A percentile compares a stretch with the other conserved stretches of the same genome.
Conservation (phyloP, 2,797 vertebrate genomes). For the Myotis findleyi region DNA sequence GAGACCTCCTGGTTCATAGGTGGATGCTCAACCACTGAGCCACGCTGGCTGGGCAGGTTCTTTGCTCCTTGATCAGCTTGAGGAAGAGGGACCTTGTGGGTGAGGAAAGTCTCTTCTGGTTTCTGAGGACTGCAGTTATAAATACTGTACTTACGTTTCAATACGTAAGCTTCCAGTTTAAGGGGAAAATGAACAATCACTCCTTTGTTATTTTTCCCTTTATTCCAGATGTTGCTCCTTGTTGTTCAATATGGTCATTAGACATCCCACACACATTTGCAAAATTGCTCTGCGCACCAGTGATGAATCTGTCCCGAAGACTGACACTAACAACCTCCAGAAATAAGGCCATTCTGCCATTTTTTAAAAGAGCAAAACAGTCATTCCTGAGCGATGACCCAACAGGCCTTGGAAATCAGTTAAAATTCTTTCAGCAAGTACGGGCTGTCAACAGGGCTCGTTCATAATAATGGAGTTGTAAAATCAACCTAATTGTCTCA, state of each 20-base stretch:
- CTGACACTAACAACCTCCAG: neutral
- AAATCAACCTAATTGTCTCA: constrained; percentile 66
- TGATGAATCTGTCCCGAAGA: constrained; percentile 10
- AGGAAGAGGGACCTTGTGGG: neutral
- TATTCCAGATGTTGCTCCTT: constrained; percentile 36
- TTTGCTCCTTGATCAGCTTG: neutral
- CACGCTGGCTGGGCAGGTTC: neutral
- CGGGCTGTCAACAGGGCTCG: constrained; percentile 26
- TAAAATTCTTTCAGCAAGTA: constrained; percentile 19
- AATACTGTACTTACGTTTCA: neutral
- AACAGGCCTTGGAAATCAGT: neutral
- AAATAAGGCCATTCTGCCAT: neutral
- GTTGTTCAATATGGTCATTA: constrained; percentile 17
- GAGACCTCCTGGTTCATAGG: no score
- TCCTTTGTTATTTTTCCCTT: neutral
- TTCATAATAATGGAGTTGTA: constrained; percentile 53
- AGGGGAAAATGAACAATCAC: neutral
- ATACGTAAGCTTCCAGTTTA: neutral
- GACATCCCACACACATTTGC: neutral
- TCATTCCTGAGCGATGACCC: constrained; percentile 37
- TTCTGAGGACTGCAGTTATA: neutral
- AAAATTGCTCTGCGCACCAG: neutral
- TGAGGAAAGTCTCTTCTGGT: neutral
- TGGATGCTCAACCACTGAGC: no score
- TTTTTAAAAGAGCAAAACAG: neutral